These are phyloP conservation scores for Neelides folsomi DNA, from an alignment of 2,888 invertebrate species.

Conservation along the genomic window DNA sequence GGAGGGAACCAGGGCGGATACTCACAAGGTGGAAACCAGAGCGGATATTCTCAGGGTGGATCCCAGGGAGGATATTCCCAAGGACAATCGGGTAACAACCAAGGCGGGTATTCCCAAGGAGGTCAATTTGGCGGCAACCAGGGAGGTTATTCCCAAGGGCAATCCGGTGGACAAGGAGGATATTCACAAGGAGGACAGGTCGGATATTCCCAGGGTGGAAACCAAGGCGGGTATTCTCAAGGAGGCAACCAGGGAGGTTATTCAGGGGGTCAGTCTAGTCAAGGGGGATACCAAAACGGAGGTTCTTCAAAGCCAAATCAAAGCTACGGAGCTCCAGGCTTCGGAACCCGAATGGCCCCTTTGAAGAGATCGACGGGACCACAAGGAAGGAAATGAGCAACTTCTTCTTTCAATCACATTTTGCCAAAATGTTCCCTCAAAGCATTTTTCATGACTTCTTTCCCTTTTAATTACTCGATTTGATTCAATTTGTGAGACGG, in stretches of 20 bases:
- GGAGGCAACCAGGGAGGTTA: background rate
- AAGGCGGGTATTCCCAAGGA: background rate
- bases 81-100: background rate
- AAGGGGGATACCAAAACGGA: background rate
- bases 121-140: no score
- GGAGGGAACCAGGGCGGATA: background rate
- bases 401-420: no score
- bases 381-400: background rate
- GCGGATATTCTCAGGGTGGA: background rate
- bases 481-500: no score
- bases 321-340: background rate
- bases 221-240: background rate
- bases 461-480: no score
- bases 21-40: background rate
- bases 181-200: background rate
- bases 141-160: conserved; percentile 3
- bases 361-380: background rate
- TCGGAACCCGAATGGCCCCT: background rate
- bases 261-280: background rate
- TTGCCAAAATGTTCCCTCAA: no score
- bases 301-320: background rate
- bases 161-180: background rate
- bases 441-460: no score
- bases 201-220: conserved; percentile 1
- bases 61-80: background rate